These are phyloP conservation scores for Neogobius melanostomus DNA, from an alignment of 2,113 vertebrate genomes.

Conservation along the genomic window DNA sequence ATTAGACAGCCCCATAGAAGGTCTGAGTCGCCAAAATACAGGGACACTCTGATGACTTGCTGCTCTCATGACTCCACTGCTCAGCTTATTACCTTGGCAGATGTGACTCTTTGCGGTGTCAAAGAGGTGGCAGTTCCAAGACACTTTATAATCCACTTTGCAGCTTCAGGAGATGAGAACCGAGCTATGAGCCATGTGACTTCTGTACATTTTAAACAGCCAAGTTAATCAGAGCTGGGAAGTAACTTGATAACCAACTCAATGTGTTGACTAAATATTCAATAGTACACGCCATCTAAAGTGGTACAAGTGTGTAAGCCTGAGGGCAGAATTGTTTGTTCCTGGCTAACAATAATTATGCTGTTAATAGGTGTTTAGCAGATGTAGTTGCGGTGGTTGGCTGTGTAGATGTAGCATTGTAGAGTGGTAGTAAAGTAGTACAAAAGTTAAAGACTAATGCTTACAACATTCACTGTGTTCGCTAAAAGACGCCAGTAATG, in stretches of 20 bases:
- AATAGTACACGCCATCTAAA: no score
- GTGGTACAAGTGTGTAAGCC: no score
- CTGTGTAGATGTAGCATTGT: no score
- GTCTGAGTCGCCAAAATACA: background rate
- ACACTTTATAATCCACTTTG: conserved; percentile 3
- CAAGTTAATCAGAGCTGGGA: no score
- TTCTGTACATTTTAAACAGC: background rate
- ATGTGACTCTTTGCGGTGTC: conserved; percentile 1
- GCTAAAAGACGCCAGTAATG: background rate
- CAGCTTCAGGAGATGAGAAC: background rate
- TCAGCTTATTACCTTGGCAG: background rate
- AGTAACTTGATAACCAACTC: no score
- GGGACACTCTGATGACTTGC: background rate
- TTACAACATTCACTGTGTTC: background rate
- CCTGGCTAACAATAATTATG: no score
- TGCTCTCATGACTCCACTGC: background rate
- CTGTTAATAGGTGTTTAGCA: no score
- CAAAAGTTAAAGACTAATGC: conserved; percentile 4
- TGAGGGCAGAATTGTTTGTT: no score
- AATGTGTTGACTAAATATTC: no score
- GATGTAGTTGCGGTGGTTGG: no score
- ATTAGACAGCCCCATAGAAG: background rate
- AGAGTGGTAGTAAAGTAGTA: no score
- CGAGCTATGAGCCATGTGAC: background rate
- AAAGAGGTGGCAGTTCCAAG: background rate